Evolutionary conservation across 2,797 vertebrate species (phyloP).

Genomic region (Babyrousa celebensis): DNA sequence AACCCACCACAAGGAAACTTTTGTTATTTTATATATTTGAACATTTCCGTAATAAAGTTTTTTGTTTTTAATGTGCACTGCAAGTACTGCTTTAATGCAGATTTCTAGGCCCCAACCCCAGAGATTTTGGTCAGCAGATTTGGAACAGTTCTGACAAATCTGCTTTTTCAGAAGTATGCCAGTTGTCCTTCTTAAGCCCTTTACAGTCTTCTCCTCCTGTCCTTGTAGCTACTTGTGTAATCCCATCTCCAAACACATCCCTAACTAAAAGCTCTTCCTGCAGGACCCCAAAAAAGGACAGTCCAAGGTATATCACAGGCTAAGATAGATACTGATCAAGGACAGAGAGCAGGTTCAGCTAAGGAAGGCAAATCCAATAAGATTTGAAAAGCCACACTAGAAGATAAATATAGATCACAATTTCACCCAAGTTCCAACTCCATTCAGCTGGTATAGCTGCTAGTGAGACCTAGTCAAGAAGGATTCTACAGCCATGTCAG

Average conservation of each 20-base stretch:
- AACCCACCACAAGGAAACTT: no score
- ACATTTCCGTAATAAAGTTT: neutral
- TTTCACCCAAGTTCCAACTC: neutral
- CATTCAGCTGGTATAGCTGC: neutral
- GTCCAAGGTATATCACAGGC: neutral
- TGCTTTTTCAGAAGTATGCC: slow-evolving; percentile 19
- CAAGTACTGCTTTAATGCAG: slow-evolving; percentile 8
- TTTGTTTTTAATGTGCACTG: neutral
- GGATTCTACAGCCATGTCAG: neutral
- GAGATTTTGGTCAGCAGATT: neutral
- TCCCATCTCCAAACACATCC: neutral
- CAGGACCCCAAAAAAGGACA: neutral
- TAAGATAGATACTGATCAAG: neutral
- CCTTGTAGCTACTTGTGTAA: neutral
- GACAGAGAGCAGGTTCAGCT: neutral
- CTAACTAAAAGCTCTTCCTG: neutral
- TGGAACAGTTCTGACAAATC: neutral
- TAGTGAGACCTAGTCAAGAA: neutral
- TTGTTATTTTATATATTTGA: slow-evolving; percentile 32
- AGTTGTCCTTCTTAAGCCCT: neutral
- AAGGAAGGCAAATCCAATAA: neutral
- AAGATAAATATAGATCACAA: neutral
- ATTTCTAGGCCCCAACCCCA: neutral
- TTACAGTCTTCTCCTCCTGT: neutral
- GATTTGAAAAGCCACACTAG: neutral